Evolutionary conservation across 2,113 vertebrate species (phyloP).

Genomic region (Antechinus stuartii): DNA sequence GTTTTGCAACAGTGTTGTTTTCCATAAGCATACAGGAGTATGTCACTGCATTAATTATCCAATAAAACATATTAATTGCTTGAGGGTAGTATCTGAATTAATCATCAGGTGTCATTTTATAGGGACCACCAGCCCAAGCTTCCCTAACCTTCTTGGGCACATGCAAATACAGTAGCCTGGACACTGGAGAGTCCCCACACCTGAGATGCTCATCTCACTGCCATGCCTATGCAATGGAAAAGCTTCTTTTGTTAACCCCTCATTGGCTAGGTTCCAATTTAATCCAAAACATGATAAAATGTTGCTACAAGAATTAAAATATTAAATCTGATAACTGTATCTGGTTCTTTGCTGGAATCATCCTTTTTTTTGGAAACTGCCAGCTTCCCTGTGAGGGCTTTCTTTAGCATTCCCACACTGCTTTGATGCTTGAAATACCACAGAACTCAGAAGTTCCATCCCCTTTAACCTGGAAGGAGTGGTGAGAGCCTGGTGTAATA

Average conservation of each 20-base stretch:
- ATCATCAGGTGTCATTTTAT: neutral
- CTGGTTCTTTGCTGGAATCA: neutral
- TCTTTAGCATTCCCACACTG: neutral
- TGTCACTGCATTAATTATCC: neutral
- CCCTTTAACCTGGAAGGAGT: neutral
- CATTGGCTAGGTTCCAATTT: neutral
- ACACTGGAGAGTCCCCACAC: neutral
- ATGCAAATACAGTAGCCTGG: neutral
- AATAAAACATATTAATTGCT: neutral
- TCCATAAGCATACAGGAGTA: neutral
- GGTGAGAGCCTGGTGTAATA: neutral
- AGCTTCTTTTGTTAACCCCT: neutral
- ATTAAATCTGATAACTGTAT: neutral
- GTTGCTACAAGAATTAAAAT: neutral
- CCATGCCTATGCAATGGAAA: neutral
- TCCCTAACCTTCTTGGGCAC: neutral
- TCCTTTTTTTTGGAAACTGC: neutral
- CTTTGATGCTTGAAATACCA: neutral
- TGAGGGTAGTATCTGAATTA: neutral
- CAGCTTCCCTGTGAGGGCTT: neutral
- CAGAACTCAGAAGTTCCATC: neutral
- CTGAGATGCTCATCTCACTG: neutral
- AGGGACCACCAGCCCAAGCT: neutral
- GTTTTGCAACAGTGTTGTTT: neutral
- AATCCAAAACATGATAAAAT: neutral